These are phyloP conservation scores for Epinotia ramella DNA, from an alignment of 2,888 invertebrate species.

Conservation along the genomic window DNA sequence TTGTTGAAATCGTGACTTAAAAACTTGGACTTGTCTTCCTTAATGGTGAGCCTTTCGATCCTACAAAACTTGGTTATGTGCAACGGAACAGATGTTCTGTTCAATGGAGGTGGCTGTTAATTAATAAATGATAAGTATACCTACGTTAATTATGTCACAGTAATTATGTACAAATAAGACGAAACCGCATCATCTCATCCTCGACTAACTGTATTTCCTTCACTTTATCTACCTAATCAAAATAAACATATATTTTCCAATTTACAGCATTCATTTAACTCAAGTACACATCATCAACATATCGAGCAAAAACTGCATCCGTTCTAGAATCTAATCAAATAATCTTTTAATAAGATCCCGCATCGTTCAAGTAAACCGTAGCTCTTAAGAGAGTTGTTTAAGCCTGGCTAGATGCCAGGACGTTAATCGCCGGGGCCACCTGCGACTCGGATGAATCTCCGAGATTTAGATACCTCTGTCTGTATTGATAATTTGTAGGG, in stretches of 20 bases:
- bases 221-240: too few species aligned
- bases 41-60: background rate
- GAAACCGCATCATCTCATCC: background rate
- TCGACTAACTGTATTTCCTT: background rate
- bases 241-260: background rate
- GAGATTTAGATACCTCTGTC: slow-evolving; percentile 40
- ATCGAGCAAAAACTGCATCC: slow-evolving; percentile 28
- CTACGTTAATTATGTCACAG: background rate
- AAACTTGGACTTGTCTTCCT: background rate
- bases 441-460: slow-evolving; percentile 54
- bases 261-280: background rate
- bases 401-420: slow-evolving; percentile 61
- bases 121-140: background rate
- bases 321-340: slow-evolving; percentile 29
- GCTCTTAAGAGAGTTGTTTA: slow-evolving; percentile 46
- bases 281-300: slow-evolving; percentile 11
- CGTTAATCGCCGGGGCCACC: slow-evolving; percentile 64
- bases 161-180: background rate
- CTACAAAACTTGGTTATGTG: background rate
- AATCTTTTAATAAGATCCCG: slow-evolving; percentile 44
- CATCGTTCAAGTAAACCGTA: slow-evolving; percentile 53
- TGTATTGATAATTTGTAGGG: slow-evolving; percentile 43
- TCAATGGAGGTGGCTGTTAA: background rate
- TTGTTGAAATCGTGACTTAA: background rate
- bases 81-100: background rate